Conservation (phyloP, 2,797 vertebrate species). For the Smutsia gigantea region DNA sequence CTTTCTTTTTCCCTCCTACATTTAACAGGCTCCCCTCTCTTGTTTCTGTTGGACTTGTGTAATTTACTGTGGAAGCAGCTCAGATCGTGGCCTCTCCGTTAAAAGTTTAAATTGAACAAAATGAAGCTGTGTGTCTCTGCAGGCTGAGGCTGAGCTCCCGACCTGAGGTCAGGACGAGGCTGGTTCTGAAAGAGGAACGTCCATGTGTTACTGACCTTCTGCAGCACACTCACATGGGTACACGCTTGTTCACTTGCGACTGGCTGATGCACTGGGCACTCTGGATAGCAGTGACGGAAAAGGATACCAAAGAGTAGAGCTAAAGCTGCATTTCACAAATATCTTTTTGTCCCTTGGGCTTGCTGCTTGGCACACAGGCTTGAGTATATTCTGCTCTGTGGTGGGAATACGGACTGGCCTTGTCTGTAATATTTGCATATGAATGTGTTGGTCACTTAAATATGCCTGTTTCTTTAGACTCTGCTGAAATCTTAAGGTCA, state of each 20-base stretch:
- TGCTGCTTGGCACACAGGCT: rapidly evolving
- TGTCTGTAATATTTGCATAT: not conserved
- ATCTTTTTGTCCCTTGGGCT: not conserved
- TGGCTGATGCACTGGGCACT: not conserved
- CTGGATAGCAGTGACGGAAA: not conserved
- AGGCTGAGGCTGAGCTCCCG: not conserved
- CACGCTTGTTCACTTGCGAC: too few relatives aligned
- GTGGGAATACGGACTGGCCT: rapidly evolving
- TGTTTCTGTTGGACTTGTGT: not conserved
- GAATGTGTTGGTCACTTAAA: not conserved
- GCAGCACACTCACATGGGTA: rapidly evolving
- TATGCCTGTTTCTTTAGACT: not conserved
- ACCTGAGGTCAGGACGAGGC: not conserved
- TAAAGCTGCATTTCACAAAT: not conserved
- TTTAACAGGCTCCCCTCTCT: not conserved
- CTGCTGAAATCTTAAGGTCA: not conserved
- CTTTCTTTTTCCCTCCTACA: not conserved
- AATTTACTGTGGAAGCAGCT: not conserved
- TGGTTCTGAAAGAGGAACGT: not conserved
- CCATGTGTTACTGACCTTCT: not conserved
- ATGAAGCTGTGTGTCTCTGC: not conserved
- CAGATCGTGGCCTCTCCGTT: not conserved
- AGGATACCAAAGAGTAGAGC: not conserved
- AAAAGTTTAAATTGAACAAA: not conserved
- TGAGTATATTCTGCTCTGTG: rapidly evolving